Evolutionary conservation across 2,888 invertebrate species (phyloP).

Genomic region (Hartigia nigra): DNA sequence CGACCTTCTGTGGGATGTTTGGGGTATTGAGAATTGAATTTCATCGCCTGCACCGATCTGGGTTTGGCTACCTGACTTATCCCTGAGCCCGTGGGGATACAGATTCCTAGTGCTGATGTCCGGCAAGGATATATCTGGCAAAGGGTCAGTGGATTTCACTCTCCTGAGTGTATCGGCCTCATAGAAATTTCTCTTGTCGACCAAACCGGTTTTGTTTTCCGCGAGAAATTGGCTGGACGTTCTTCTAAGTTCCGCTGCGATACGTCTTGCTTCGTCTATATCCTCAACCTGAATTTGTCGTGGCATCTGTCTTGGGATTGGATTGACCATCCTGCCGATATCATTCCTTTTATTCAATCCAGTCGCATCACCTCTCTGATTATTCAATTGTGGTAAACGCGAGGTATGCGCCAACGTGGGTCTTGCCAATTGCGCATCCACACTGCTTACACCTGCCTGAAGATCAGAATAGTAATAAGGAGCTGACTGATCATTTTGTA

Average conservation of each 20-base stretch:
- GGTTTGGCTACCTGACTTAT: conserved; percentile 53
- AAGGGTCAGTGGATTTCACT: conserved; percentile 59
- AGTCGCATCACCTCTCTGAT: conserved; percentile 76
- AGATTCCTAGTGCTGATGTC: conserved; percentile 57
- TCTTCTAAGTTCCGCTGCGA: conserved; percentile 60
- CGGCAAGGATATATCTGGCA: conserved; percentile 52
- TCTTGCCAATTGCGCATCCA: conserved; percentile 35
- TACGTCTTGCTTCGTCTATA: conserved; percentile 57
- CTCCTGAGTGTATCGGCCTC: conserved; percentile 75
- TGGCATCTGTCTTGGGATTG: conserved; percentile 66
- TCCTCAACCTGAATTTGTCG: conserved; percentile 55
- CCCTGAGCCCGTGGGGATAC: conserved; percentile 62
- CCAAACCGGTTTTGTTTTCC: conserved; percentile 62
- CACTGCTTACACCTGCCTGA: conserved; percentile 51
- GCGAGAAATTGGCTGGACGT: conserved; percentile 57
- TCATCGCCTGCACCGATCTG: conserved; percentile 29
- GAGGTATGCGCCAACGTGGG: conserved; percentile 41
- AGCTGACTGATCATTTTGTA: conserved; percentile 74
- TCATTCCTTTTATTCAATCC: conserved; percentile 68
- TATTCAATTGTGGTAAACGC: conserved; percentile 71
- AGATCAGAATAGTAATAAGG: conserved; percentile 90
- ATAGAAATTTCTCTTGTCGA: conserved; percentile 79
- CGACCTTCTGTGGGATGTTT: conserved; percentile 66
- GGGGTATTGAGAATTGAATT: conserved; percentile 24
- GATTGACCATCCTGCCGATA: conserved; percentile 80